Conservation (phyloP, 2,797 vertebrate species). For the Catamblyrhynchus diadema region DNA sequence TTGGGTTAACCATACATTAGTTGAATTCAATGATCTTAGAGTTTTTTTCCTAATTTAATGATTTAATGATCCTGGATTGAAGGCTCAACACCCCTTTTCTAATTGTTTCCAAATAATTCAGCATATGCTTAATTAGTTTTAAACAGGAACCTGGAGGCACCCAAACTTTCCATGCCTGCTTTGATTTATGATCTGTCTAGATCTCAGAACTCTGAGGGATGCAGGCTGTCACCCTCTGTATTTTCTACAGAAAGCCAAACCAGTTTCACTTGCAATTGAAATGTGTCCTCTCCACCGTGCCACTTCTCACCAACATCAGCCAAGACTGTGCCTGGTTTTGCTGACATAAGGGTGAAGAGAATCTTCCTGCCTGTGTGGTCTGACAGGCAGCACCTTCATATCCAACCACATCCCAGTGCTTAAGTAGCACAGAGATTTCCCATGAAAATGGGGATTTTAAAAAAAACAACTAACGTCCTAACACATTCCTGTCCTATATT, state of each 20-base stretch:
- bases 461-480: background rate
- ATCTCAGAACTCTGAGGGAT: background rate
- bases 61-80: background rate
- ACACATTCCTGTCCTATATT: background rate
- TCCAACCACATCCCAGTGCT: background rate
- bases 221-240: background rate
- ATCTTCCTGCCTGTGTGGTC: background rate
- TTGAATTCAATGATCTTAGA: background rate
- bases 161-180: background rate
- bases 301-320: background rate
- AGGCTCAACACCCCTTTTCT: background rate
- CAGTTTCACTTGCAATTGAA: background rate
- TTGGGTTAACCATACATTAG: background rate
- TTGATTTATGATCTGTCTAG: background rate
- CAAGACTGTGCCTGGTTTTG: background rate
- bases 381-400: background rate
- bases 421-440: background rate
- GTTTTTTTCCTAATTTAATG: fast-evolving
- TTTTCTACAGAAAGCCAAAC: background rate
- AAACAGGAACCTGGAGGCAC: background rate
- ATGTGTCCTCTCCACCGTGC: background rate
- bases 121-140: background rate
- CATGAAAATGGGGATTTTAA: background rate
- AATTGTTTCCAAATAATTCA: background rate
- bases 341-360: background rate